A percentile compares a stretch with the other conserved stretches of the same genome.
Conservation (phyloP, 2,113 vertebrate genomes). For the Tinamus guttatus region DNA sequence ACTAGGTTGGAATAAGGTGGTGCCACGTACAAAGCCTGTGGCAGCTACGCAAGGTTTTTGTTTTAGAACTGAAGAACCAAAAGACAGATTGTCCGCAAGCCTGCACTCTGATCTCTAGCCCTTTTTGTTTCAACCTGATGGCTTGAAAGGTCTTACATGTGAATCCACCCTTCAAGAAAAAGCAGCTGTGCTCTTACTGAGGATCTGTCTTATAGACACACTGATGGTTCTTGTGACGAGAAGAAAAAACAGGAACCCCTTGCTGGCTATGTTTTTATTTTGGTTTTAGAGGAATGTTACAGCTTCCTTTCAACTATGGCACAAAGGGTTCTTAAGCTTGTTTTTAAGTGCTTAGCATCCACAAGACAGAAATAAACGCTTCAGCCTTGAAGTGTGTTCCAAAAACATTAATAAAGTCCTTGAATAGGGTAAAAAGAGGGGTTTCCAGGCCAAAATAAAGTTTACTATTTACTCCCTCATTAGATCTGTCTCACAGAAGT, state of each 20-base stretch:
- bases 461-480: not conserved
- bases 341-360: not conserved
- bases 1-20: not conserved
- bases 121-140: not conserved
- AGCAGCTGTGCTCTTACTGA: not conserved
- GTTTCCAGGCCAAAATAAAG: not conserved
- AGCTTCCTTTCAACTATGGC: not conserved
- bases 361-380: not conserved
- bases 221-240: not conserved
- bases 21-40: not conserved
- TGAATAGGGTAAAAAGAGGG: not conserved
- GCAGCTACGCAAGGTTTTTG: not conserved
- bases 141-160: not conserved
- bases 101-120: not conserved
- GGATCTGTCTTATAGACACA: not conserved
- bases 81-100: not conserved
- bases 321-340: not conserved
- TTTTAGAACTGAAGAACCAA: not conserved
- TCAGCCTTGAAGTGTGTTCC: not conserved
- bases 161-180: not conserved
- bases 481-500: not conserved
- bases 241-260: not conserved
- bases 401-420: not conserved
- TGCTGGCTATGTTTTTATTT: not conserved
- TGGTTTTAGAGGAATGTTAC: not conserved